phyloP scores from a whole-genome alignment of 2,888 invertebrate species.

The Sarcophaga rosellei region DNA sequence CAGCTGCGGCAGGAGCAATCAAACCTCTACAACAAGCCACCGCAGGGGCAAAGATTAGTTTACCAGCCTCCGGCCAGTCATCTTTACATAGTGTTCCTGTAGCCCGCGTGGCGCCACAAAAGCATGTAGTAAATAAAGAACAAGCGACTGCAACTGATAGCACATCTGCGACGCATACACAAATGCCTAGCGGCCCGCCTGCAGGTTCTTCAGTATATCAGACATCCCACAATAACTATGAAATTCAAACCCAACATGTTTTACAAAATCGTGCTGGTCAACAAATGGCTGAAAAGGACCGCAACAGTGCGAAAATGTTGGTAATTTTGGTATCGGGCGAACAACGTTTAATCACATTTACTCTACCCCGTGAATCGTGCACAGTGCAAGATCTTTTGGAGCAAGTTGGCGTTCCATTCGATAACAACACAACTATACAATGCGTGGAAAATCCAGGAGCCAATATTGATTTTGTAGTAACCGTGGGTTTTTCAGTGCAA shows the following conservation, averaged over 20 bases:
- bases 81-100: constrained; percentile 69
- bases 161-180: constrained; percentile 23
- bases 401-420: constrained; percentile 88
- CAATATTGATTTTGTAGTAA: constrained; percentile 90
- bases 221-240: constrained; percentile 80
- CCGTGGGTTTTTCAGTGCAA: constrained; percentile 83
- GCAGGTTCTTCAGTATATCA: constrained; percentile 77
- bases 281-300: constrained; percentile 77
- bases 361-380: constrained; percentile 90
- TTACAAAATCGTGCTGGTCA: constrained; percentile 78
- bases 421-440: constrained; percentile 87
- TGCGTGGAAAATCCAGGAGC: constrained; percentile 88
- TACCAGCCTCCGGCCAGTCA: constrained; percentile 69
- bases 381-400: constrained; percentile 91
- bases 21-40: constrained; percentile 62
- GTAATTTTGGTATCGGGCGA: constrained; percentile 89
- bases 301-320: constrained; percentile 89
- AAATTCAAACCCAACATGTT: constrained; percentile 81
- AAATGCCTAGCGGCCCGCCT: constrained; percentile 48
- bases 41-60: constrained; percentile 68
- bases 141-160: constrained; percentile 32
- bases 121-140: constrained; percentile 61
- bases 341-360: constrained; percentile 91
- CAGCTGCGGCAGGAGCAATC: constrained; percentile 46
- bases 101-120: constrained; percentile 72